Conservation (phyloP, 2,888 invertebrate species). For the Buathra laborator region DNA sequence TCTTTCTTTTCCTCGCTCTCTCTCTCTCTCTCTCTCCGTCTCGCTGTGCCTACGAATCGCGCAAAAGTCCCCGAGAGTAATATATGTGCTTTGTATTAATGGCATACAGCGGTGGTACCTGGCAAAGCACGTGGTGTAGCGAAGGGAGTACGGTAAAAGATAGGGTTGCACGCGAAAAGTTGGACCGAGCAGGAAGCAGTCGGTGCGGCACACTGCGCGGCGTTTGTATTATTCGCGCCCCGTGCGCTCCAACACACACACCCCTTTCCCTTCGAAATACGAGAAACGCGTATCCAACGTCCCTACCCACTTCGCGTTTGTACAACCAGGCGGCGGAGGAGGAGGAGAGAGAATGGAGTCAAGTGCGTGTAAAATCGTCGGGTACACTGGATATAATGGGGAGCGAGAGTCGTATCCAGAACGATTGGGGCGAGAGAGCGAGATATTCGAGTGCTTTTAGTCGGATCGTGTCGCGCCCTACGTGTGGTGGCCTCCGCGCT, state of each 20-base stretch:
- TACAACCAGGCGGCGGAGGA: slow-evolving; percentile 15
- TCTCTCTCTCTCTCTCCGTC: slow-evolving; percentile 25
- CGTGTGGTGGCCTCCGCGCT: slow-evolving; percentile 73
- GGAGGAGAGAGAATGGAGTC: slow-evolving; percentile 84
- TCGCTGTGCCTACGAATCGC: slow-evolving; percentile 52
- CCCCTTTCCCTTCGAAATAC: slow-evolving; percentile 29
- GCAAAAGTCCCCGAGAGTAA: slow-evolving; percentile 58
- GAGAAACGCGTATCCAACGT: slow-evolving; percentile 34
- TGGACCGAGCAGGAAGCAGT: slow-evolving; percentile 62
- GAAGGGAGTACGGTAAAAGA: slow-evolving; percentile 45
- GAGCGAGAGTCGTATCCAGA: slow-evolving; percentile 69
- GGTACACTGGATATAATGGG: slow-evolving; percentile 81
- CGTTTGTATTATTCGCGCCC: slow-evolving; percentile 54
- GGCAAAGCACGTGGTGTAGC: slow-evolving; percentile 66
- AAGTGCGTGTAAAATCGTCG: slow-evolving; percentile 88
- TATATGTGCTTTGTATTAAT: slow-evolving; percentile 35
- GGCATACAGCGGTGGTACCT: slow-evolving; percentile 50
- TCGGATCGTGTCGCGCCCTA: slow-evolving; percentile 67
- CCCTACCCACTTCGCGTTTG: slow-evolving; percentile 25
- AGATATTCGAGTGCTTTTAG: slow-evolving; percentile 55
- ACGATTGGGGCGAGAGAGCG: slow-evolving; percentile 70
- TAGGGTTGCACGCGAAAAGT: slow-evolving; percentile 68
- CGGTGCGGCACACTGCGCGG: slow-evolving; percentile 36
- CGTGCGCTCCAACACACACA: slow-evolving; percentile 31
- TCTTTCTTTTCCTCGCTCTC: slow-evolving; percentile 16